Conservation (phyloP, 2,888 invertebrate genomes). For the Melanchra persicariae region DNA sequence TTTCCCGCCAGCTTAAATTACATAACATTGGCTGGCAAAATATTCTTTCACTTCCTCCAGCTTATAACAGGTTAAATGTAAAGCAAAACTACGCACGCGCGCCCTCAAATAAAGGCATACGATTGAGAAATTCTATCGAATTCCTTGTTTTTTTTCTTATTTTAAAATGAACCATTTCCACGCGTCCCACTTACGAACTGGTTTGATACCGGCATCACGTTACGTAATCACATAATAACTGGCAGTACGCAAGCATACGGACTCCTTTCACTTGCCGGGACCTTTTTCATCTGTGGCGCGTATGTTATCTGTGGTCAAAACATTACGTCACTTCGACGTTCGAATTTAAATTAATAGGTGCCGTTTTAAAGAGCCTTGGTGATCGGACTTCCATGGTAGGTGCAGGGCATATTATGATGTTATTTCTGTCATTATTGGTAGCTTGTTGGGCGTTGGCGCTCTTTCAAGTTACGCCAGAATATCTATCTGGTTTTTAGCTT, state of each 20-base stretch:
- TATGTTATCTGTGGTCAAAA: slow-evolving; percentile 65
- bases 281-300: slow-evolving; percentile 75
- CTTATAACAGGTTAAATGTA: slow-evolving; percentile 14
- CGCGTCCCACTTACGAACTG: slow-evolving; percentile 63
- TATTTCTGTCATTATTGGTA: slow-evolving; percentile 10
- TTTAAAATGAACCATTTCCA: slow-evolving; percentile 61
- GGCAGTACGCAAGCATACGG: slow-evolving; percentile 64
- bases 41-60: slow-evolving; percentile 7
- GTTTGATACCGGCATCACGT: slow-evolving; percentile 67
- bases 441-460: slow-evolving; percentile 12
- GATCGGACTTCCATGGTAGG: slow-evolving; percentile 1
- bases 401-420: slow-evolving; percentile 7
- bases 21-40: slow-evolving; percentile 1
- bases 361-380: slow-evolving; percentile 36
- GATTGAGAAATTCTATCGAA: slow-evolving; percentile 40
- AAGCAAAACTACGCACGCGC: slow-evolving; percentile 32
- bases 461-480: slow-evolving; percentile 33
- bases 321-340: slow-evolving; percentile 52
- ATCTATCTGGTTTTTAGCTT: slow-evolving; percentile 35
- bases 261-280: slow-evolving; percentile 79
- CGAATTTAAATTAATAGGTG: slow-evolving; percentile 32
- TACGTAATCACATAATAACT: slow-evolving; percentile 74
- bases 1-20: not conserved
- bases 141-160: slow-evolving; percentile 50
- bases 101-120: slow-evolving; percentile 27